Base-by-base conservation (phyloP, 2,888 invertebrate genomes). In the Melieria picta region DNA sequence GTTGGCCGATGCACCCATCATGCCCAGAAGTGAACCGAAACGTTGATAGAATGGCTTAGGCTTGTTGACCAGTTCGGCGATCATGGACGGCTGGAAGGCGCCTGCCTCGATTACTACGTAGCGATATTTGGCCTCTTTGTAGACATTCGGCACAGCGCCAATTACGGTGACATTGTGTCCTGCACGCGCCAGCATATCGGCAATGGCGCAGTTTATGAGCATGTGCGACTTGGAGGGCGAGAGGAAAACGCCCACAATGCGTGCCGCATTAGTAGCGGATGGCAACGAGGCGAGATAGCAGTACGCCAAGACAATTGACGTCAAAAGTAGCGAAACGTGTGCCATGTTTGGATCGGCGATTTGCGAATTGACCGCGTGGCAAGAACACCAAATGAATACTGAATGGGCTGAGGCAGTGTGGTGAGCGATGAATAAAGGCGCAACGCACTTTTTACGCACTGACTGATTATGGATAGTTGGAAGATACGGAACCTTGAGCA, bases 81-180 rank as follows among this genome's bases (percentile, higher is more conserved):
- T 42, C 1, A 10, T 10, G 47, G 10, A 5, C 9, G 9, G 47
- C 30, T 63, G n/a, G 1, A 13, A 42, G 9, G 9, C n/a, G 3
- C 3, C 30, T 48, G 57, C 30, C 7, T 69, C 48, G 47, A 63
- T 43, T 0, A 63, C 47, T 43, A 69, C 56, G 47, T 52, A 69
- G 48, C 63, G 47, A 16, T 72, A 75, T 55, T 69, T 61, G 4
- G 71, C 65, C 1, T 60, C 46, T 7, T 61, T 61, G 9, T 65
- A 64, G 5, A 66, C 16, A 68, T 74, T 74, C 7, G 65, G n/a
- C 50, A 50, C 55, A 5, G 67, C 43, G 9, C 57, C 73, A 11
- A 75, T 58, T 5, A 75, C 64, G 11, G 72, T 75, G 16, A 75
- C 72, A 65, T 69, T 43, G 13, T 69, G 69, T 46, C 69, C 69